These are phyloP conservation scores for Neotoxoptera formosana DNA, from an alignment of 1,140 invertebrate species.

Conservation along the genomic window DNA sequence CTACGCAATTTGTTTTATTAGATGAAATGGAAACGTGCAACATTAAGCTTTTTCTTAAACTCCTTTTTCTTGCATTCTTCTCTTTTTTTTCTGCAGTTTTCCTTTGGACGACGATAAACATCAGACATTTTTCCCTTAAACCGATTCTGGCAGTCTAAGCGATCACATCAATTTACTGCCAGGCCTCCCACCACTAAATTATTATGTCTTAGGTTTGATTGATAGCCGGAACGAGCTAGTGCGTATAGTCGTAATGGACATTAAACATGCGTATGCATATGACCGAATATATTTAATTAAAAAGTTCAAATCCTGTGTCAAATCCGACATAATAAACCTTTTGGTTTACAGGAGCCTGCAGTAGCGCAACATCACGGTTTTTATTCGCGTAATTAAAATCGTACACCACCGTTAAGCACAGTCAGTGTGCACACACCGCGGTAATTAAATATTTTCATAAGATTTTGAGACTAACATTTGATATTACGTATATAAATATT, in stretches of 20 bases:
- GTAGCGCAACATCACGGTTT: background rate
- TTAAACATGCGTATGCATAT: background rate
- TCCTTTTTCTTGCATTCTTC: conserved; percentile 6
- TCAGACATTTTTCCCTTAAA: conserved; percentile 19
- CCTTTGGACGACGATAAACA: conserved; percentile 6
- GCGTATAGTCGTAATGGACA: background rate
- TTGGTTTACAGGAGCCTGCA: background rate
- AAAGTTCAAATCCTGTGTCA: conserved; percentile 37
- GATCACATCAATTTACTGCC: background rate
- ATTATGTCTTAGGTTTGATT: background rate
- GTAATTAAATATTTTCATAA: conserved; percentile 47
- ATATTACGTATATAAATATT: background rate
- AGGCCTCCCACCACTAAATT: background rate
- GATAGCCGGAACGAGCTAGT: background rate
- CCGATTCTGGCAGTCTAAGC: background rate
- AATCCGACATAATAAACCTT: conserved; percentile 38
- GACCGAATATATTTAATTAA: conserved; percentile 53
- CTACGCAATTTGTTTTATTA: conserved; percentile 37
- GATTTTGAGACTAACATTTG: background rate
- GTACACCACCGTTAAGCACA: background rate
- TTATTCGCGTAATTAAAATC: conserved; percentile 50
- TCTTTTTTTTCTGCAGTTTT: background rate
- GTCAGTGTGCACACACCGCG: no score
- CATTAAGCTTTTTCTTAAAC: background rate
- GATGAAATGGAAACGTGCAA: conserved; percentile 22